These are phyloP conservation scores for Pituophis catenifer DNA, from an alignment of 2,113 vertebrate species.

Conservation along the genomic window DNA sequence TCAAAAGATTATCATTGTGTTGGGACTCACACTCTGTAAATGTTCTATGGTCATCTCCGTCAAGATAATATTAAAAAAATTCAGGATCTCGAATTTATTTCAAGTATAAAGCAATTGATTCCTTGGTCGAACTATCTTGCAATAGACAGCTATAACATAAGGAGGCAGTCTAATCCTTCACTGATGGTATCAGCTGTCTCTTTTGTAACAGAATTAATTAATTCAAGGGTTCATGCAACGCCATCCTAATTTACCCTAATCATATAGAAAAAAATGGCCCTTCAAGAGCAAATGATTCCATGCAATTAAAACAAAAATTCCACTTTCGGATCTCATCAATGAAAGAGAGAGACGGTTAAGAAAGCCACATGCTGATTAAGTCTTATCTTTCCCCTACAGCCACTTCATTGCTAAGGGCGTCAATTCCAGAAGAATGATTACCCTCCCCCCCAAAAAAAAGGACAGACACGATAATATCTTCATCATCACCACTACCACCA, in stretches of 20 bases:
- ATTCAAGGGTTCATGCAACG: slow-evolving; percentile 45
- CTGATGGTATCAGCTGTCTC: slow-evolving; percentile 33
- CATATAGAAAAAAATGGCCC: slow-evolving; percentile 43
- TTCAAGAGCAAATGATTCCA: slow-evolving; percentile 54
- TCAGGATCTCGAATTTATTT: background rate
- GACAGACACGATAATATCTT: background rate
- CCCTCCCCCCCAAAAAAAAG: no score
- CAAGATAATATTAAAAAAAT: background rate
- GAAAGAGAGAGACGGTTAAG: slow-evolving; percentile 54
- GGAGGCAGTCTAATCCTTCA: background rate
- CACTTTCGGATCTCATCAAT: slow-evolving; percentile 61
- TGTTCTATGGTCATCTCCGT: background rate
- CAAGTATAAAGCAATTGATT: background rate
- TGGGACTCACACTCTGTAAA: background rate
- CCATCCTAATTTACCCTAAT: slow-evolving; percentile 54
- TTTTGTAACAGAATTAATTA: slow-evolving; percentile 49
- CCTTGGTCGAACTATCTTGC: background rate
- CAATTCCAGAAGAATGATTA: slow-evolving; percentile 57
- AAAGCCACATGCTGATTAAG: slow-evolving; percentile 76
- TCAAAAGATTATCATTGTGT: background rate
- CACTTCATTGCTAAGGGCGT: slow-evolving; percentile 60
- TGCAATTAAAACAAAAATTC: slow-evolving; percentile 58
- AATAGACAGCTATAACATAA: background rate
- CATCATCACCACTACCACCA: background rate
- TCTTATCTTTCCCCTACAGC: slow-evolving; percentile 62